Percentiles rank a stretch among this genome's conserved stretches.
These are phyloP conservation scores for Telmatherina bonti DNA, from an alignment of 2,797 vertebrate species.

Conservation along the genomic window DNA sequence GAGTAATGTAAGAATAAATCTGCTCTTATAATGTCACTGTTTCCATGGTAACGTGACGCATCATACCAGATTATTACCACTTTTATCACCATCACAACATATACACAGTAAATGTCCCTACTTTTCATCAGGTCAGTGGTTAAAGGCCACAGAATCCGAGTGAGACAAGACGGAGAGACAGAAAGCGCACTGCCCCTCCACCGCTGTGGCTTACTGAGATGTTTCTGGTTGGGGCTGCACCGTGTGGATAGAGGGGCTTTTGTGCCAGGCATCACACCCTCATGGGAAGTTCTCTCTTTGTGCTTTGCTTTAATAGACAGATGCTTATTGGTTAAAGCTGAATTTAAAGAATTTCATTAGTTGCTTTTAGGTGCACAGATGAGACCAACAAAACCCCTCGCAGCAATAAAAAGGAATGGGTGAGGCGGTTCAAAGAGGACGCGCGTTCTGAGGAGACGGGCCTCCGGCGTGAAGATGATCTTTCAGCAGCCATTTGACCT, in stretches of 20 bases:
- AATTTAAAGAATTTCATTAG: conserved; percentile 65
- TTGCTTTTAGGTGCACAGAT: conserved; percentile 44
- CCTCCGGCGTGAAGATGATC: not conserved
- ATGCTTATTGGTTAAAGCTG: conserved; percentile 43
- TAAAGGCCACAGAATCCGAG: conserved; percentile 50
- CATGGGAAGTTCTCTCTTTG: conserved; percentile 70
- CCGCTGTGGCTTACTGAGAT: conserved; percentile 53
- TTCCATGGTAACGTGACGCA: conserved; percentile 7
- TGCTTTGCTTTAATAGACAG: conserved; percentile 38
- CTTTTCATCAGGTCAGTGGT: conserved; percentile 55
- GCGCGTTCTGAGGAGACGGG: not conserved
- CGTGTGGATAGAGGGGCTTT: conserved; percentile 71
- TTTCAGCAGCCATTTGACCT: not conserved
- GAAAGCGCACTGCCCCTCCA: conserved; percentile 20
- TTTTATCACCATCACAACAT: conserved; percentile 28
- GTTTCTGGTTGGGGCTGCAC: conserved; percentile 53
- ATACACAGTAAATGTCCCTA: conserved; percentile 32
- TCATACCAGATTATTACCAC: conserved; percentile 14
- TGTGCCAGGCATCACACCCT: conserved; percentile 71
- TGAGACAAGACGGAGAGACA: conserved; percentile 28
- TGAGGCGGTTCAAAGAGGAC: conserved; percentile 1
- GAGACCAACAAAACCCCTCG: conserved; percentile 36
- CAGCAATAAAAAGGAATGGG: conserved; percentile 35
- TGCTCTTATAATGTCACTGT: conserved; percentile 3
- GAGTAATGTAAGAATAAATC: not conserved